Conservation (phyloP, 2,113 vertebrate species). For the Saimiri boliviensis region DNA sequence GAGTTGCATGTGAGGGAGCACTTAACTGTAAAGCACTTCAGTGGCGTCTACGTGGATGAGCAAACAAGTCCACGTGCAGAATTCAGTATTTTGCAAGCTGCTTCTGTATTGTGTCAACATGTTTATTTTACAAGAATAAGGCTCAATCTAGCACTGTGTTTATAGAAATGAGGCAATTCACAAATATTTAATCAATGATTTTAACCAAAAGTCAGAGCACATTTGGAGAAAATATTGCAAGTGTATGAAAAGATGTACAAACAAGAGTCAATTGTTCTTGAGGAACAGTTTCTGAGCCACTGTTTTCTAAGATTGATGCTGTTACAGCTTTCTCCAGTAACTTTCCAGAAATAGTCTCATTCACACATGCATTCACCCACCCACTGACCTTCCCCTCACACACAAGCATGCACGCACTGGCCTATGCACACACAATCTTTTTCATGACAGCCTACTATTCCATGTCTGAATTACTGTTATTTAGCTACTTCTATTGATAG, state of each 20-base stretch:
- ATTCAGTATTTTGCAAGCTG: neutral
- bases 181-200: neutral
- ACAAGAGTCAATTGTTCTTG: too few species aligned
- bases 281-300: neutral
- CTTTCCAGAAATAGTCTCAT: neutral
- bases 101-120: neutral
- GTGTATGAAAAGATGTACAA: fast-evolving
- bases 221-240: fast-evolving
- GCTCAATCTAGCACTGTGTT: too few species aligned
- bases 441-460: neutral
- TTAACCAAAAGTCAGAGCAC: neutral
- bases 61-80: neutral
- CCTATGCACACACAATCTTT: neutral
- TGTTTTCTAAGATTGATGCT: too few species aligned
- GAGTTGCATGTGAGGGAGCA: neutral
- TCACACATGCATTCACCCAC: fast-evolving
- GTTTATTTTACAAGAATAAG: neutral
- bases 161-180: neutral
- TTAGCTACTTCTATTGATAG: too few species aligned
- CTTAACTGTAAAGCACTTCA: neutral
- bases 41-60: fast-evolving
- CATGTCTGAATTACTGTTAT: fast-evolving
- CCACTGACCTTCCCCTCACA: too few species aligned
- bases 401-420: fast-evolving
- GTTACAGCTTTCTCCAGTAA: neutral